Evolutionary conservation across 2,113 vertebrate species (phyloP), one percentile per base, ranked within the genome.

Genomic region (Limnothrissa miodon): DNA sequence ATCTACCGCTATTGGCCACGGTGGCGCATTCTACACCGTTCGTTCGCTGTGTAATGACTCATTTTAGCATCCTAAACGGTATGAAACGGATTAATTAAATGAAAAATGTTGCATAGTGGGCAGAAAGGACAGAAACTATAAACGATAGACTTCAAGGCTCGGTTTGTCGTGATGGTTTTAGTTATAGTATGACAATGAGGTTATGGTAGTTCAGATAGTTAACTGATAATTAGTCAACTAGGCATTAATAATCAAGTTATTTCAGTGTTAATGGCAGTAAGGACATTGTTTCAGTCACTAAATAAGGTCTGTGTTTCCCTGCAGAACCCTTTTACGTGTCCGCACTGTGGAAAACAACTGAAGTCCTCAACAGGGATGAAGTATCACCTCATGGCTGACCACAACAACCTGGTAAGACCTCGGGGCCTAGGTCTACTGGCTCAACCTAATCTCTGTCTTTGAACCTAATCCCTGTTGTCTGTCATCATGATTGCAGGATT

Each of bases 331-430:
- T 96, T 96, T 84, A 96, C 95, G 0, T 99, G 98, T 87, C 96
- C 95, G 45, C 97, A 99, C 88, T 99, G 98, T 45, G 97, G 95
- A 78, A 99, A 98, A 88, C 97, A 98, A 80, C 94, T 99, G 33
- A 97, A 97, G 88, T 98, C 98, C 29, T 92, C 95, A 79, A 96
- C 96, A 39, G 98, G 97, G 84, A 98, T 99, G 96, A 99, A 98
- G 90, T 99, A 99, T 87, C 97, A 99, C 21, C 90, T 99, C 91
- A 98, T 99, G 97, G 98, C 98, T 39, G 97, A 98, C 86, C 97
- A 98, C 89, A 98, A 96, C 86, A 96, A 95, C 82, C 90, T 97
- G 96, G 97, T 99, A 93, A 93, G 86, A 36, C 66, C 33, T 33
- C 29, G 42, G 6, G 42, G 42, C 42, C 42, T 42, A 42, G 42